Evolutionary conservation across 2,113 vertebrate genomes (phyloP).

Genomic region (Malaclemys terrapin): DNA sequence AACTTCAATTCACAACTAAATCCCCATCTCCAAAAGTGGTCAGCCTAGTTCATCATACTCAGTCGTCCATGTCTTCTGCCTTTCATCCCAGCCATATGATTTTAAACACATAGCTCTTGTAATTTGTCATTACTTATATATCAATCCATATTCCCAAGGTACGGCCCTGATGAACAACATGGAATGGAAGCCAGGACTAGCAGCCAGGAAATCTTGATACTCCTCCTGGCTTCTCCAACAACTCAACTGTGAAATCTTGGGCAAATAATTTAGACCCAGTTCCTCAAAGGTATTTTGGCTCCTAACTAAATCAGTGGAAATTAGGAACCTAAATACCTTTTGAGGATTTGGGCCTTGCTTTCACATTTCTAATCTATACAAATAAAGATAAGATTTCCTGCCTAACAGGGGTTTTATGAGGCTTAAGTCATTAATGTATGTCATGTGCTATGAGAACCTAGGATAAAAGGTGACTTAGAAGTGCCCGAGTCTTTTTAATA

Average conservation of each 20-base stretch:
- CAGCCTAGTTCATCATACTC: too few relatives aligned
- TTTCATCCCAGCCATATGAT: too few relatives aligned
- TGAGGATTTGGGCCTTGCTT: not conserved
- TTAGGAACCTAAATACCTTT: not conserved
- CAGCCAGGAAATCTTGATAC: not conserved
- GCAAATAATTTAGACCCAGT: not conserved
- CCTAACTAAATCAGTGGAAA: not conserved
- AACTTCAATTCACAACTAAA: too few relatives aligned
- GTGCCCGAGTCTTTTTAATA: not conserved
- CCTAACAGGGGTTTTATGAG: conserved; percentile 31
- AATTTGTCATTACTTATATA: too few relatives aligned
- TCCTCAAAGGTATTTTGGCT: not conserved
- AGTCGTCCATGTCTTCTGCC: too few relatives aligned
- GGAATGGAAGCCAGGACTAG: not conserved
- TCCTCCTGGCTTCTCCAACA: not conserved
- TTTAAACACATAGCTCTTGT: too few relatives aligned
- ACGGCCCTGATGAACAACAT: too few relatives aligned
- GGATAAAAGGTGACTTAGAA: not conserved
- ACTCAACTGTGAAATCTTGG: not conserved
- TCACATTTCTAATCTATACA: not conserved
- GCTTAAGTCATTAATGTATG: rapidly evolving
- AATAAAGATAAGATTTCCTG: not conserved
- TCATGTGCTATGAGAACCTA: not conserved
- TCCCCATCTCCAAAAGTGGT: too few relatives aligned
- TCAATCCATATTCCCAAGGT: too few relatives aligned